Conservation (phyloP, 2,797 vertebrate species). For the Spinus pinus region DNA sequence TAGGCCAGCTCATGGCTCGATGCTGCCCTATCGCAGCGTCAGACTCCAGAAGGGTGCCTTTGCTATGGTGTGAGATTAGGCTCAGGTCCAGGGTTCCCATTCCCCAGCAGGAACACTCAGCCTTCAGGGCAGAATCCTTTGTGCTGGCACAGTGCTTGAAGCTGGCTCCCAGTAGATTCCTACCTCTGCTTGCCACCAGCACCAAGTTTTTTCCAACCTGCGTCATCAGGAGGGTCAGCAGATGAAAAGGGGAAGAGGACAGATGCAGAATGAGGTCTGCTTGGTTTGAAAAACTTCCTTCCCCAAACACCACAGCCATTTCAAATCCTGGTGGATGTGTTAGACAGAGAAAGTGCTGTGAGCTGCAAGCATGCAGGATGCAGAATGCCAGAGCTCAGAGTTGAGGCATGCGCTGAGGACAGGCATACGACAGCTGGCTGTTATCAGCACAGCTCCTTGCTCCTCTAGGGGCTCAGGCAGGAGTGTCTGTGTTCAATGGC, state of each 20-base stretch:
- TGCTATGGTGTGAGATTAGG: not conserved
- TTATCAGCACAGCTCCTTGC: not conserved
- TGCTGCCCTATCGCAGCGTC: not conserved
- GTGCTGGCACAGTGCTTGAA: fast-evolving
- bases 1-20: not conserved
- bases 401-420: not conserved
- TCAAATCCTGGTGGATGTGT: not conserved
- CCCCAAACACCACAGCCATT: not conserved
- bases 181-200: not conserved
- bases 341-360: not conserved
- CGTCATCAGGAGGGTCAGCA: not conserved
- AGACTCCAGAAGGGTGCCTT: conserved; percentile 23
- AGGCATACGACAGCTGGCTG: not conserved
- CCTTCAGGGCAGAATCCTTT: not conserved
- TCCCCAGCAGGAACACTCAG: not conserved
- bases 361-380: conserved; percentile 2
- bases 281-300: not conserved
- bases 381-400: not conserved
- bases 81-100: not conserved
- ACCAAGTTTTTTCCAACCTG: not conserved
- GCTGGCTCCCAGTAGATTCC: not conserved
- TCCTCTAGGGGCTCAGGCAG: not conserved
- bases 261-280: not conserved
- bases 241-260: not conserved
- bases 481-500: not conserved